Base-by-base conservation (phyloP, 2,113 vertebrate species). In the Chlorodrepanis virens region DNA sequence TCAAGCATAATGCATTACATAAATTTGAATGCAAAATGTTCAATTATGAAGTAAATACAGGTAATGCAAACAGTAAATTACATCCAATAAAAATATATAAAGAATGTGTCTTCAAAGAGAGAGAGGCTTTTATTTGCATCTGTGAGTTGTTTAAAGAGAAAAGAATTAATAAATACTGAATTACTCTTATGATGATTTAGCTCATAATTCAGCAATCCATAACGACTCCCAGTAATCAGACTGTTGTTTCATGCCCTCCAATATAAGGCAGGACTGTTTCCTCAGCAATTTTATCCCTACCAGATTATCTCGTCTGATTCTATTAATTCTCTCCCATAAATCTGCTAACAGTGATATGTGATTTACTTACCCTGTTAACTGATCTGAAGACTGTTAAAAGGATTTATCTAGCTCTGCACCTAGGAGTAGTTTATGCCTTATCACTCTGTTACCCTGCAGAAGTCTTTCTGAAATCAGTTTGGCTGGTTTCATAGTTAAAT, bases 11-110 rank as follows among this genome's bases (percentile, higher is more conserved):
- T 96, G 95, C 97, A 96, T 98, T 97, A 98, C 98, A 98, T 98
- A 98, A 98, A 98, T 98, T 97, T 98, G 98, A 98, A 98, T 98
- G 98, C 87, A 98, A 98, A 98, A 98, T 98, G 97, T 98, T 98
- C 98, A 98, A 97, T 98, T 98, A 98, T 96, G 96, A 98, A 97
- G 97, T 98, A 98, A 98, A 98, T 97, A 97, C 98, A 98, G 98
- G 98, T 98, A 98, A 98, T 97, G 97, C 97, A 98, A 98, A 97
- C 97, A 98, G 96, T 98, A 98, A 98, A 98, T 98, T 98, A 97
- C 97, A 97, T 96, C 97, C 97, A 98, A 97, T 98, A 98, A 97
- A 98, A 98, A 98, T 97, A 95, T 95, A 98, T 96, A 97, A 97
- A 98, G 96, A 97, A 97, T 96, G 96, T 95, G 96, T 98, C 97